phyloP scores from a whole-genome alignment of 2,888 invertebrate genomes.

The Acronicta alni region DNA sequence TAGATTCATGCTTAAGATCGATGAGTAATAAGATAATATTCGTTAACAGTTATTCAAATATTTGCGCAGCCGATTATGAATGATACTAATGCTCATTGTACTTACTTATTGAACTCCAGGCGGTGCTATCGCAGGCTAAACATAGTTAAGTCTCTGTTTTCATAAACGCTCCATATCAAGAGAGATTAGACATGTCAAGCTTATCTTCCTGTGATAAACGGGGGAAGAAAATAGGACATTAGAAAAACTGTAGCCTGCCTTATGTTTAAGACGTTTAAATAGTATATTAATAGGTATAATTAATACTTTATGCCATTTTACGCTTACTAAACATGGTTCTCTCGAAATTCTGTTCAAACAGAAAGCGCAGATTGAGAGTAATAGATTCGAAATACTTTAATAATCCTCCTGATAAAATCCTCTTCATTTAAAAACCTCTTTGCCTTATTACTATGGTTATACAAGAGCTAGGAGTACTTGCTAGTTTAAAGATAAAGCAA shows the following conservation, averaged over 20 bases:
- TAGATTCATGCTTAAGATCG: background rate
- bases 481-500: background rate
- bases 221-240: conserved; percentile 33
- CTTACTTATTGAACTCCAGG: conserved; percentile 2
- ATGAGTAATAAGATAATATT: background rate
- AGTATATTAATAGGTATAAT: too few relatives aligned
- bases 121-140: conserved; percentile 5
- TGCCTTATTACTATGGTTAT: too few relatives aligned
- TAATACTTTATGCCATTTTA: too few relatives aligned
- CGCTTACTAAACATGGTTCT: too few relatives aligned
- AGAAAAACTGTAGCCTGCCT: conserved; percentile 6
- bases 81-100: background rate
- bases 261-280: conserved; percentile 1
- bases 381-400: too few relatives aligned
- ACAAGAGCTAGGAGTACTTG: too few relatives aligned
- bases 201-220: conserved; percentile 45
- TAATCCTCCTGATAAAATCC: too few relatives aligned
- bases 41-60: background rate
- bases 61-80: background rate
- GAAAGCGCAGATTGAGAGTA: too few relatives aligned
- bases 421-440: background rate
- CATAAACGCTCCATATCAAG: conserved; percentile 31
- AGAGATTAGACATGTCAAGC: conserved; percentile 47
- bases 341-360: too few relatives aligned
- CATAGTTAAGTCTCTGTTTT: conserved; percentile 28